A percentile compares a stretch with the other conserved stretches of the same genome.
phyloP scores from a whole-genome alignment of 2,797 vertebrate species.

The Coregonus ussuriensis region DNA sequence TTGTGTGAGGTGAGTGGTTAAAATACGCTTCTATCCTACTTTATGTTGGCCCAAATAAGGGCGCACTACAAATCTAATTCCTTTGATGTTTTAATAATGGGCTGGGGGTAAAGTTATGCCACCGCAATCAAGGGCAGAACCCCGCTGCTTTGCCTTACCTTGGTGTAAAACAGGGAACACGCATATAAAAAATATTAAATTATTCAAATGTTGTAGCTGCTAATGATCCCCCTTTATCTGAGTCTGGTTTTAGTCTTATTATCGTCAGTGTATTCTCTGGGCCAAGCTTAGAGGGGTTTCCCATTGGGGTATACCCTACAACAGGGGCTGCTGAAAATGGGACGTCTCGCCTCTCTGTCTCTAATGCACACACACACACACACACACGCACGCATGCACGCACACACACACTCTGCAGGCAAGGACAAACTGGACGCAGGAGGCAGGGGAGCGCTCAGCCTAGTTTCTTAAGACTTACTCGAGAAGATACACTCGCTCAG shows the following conservation, averaged over 20 bases:
- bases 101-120: not conserved
- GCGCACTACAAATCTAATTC: not conserved
- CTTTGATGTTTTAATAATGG: slow-evolving; percentile 1
- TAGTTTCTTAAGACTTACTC: slow-evolving; percentile 53
- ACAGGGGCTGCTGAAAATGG: slow-evolving; percentile 52
- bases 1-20: slow-evolving; percentile 13
- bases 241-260: not conserved
- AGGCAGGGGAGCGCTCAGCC: slow-evolving; percentile 40
- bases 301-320: slow-evolving; percentile 33
- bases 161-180: too few species aligned
- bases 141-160: not conserved
- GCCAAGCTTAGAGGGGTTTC: not conserved
- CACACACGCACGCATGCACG: not conserved
- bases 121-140: slow-evolving; percentile 15
- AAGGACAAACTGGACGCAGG: slow-evolving; percentile 43
- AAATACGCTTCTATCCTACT: slow-evolving; percentile 6
- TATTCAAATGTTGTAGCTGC: slow-evolving; percentile 21
- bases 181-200: slow-evolving; percentile 5
- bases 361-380: not conserved
- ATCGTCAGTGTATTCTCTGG: slow-evolving; percentile 35
- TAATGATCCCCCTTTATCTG: slow-evolving; percentile 3
- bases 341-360: slow-evolving; percentile 37
- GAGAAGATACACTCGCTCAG: slow-evolving; percentile 39
- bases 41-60: not conserved
- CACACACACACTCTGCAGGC: slow-evolving; percentile 34